These are phyloP conservation scores for Mesembrinibis cayennensis DNA, from an alignment of 2,113 vertebrate genomes.

Conservation along the genomic window DNA sequence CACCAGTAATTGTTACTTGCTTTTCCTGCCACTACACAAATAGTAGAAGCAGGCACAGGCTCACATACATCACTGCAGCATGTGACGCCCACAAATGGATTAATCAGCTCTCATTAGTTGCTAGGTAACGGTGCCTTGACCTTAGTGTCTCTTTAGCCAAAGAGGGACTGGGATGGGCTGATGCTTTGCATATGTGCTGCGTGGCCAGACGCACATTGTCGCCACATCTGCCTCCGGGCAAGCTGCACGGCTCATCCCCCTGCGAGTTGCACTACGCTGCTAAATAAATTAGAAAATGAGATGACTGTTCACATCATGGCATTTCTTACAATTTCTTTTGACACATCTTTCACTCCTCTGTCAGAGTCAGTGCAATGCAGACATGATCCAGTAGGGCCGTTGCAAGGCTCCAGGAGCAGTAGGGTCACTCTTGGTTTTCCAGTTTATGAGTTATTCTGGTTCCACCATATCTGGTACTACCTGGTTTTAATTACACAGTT, in stretches of 20 bases:
- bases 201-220: background rate
- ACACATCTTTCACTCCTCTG: background rate
- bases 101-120: constrained; percentile 68
- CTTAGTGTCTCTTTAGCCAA: constrained; percentile 35
- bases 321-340: background rate
- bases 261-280: background rate
- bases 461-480: background rate
- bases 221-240: background rate
- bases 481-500: background rate
- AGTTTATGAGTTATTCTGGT: background rate
- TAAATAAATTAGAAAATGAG: background rate
- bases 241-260: background rate
- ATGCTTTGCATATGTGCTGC: background rate
- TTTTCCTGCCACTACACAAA: constrained; percentile 25
- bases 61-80: constrained; percentile 12
- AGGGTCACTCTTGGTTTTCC: background rate
- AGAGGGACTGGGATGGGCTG: background rate
- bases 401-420: background rate
- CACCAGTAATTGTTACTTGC: constrained; percentile 28
- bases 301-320: background rate
- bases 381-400: background rate
- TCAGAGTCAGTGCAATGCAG: background rate
- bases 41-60: background rate
- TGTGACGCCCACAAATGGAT: constrained; percentile 48
- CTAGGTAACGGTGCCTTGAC: constrained; percentile 64